Conservation (phyloP, 1,140 invertebrate genomes). For the Vanessa tameamea region DNA sequence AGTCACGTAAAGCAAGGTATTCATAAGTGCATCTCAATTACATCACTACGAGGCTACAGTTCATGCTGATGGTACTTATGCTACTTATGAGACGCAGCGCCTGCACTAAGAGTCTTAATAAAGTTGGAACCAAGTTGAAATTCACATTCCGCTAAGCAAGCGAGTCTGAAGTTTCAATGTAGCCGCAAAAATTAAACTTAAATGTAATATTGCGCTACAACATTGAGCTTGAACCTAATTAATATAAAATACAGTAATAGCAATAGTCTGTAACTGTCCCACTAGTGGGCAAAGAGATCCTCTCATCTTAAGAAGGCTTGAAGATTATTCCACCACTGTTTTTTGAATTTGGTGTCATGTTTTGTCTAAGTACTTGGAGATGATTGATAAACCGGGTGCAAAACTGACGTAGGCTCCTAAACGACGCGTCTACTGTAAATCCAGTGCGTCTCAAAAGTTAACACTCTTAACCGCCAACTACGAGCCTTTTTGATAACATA, state of each 20-base stretch:
- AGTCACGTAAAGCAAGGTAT: constrained; percentile 4
- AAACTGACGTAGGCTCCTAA: too few species aligned
- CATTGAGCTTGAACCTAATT: not conserved
- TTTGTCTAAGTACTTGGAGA: too few species aligned
- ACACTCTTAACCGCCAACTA: too few species aligned
- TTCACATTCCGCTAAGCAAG: constrained; percentile 7
- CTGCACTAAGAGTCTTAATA: constrained; percentile 6
- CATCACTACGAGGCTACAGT: constrained; percentile 1
- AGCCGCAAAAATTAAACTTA: not conserved
- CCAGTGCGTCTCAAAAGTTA: too few species aligned
- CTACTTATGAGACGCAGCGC: constrained; percentile 4
- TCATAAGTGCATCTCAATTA: constrained; percentile 10
- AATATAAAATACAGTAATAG: not conserved
- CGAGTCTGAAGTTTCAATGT: constrained; percentile 4
- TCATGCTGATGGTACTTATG: constrained; percentile 1
- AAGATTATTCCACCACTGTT: too few species aligned
- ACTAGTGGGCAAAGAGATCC: too few species aligned
- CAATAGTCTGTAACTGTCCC: too few species aligned
- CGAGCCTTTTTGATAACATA: too few species aligned
- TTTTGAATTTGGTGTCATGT: too few species aligned
- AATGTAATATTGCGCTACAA: not conserved
- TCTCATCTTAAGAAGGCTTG: too few species aligned
- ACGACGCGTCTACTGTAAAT: too few species aligned
- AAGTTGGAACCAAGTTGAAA: constrained; percentile 8
- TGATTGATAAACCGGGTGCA: too few species aligned